Evolutionary conservation across 2,113 vertebrate genomes (phyloP).

Genomic region (Colaptes auratus): DNA sequence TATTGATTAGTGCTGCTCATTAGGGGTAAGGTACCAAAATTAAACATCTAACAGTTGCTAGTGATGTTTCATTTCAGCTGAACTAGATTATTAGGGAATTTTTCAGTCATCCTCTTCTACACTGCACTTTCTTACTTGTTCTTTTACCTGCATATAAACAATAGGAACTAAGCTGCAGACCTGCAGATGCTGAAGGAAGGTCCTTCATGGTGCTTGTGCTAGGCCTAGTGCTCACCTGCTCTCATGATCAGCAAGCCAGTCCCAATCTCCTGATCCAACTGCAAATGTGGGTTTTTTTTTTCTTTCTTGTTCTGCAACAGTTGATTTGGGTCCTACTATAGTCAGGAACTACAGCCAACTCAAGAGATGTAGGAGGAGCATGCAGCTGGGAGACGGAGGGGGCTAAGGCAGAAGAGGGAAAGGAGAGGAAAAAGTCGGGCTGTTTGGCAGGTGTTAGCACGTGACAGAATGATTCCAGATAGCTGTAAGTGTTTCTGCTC

Average conservation of each 20-base stretch:
- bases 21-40: neutral
- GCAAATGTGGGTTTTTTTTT: neutral
- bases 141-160: neutral
- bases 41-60: neutral
- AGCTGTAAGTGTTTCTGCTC: neutral
- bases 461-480: neutral
- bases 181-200: neutral
- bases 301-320: neutral
- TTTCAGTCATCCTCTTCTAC: neutral
- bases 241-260: neutral
- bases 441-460: neutral
- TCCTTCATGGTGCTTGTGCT: neutral
- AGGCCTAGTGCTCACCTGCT: neutral
- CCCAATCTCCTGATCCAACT: neutral
- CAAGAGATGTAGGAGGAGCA: neutral
- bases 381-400: neutral
- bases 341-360: neutral
- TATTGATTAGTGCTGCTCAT: neutral
- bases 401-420: neutral
- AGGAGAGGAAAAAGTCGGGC: neutral
- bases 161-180: neutral
- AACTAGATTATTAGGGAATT: neutral
- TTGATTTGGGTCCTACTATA: neutral
- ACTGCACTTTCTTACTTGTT: neutral
- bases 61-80: neutral